Evolutionary conservation across 2,113 vertebrate genomes (phyloP).

Genomic region (Nettapus auritus): DNA sequence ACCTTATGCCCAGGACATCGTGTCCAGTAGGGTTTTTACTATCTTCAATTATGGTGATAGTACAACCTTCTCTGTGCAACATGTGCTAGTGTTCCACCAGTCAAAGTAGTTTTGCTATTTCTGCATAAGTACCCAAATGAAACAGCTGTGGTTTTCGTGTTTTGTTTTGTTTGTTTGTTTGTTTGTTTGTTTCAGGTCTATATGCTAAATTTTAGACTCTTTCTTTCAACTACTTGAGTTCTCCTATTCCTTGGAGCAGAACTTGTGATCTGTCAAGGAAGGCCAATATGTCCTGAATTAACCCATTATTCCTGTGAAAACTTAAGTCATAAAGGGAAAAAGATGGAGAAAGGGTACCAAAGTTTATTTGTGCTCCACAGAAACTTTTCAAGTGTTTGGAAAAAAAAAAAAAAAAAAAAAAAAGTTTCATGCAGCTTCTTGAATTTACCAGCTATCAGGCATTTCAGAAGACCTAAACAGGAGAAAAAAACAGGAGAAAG

Average conservation of each 20-base stretch:
- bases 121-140: neutral
- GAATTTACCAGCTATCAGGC: neutral
- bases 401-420: neutral
- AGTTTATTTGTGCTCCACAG: neutral
- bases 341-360: neutral
- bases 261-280: neutral
- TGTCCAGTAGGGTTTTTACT: rapidly evolving
- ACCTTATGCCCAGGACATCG: neutral
- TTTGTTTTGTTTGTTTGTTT: neutral
- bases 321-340: neutral
- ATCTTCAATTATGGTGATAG: neutral
- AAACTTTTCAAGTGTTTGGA: neutral
- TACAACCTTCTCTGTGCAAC: neutral
- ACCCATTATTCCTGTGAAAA: neutral
- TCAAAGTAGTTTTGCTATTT: neutral
- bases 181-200: neutral
- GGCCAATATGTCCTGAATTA: neutral
- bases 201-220: neutral
- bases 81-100: neutral
- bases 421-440: neutral
- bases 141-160: neutral
- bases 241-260: neutral
- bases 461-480: neutral
- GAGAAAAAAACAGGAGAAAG: neutral
- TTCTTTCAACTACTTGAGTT: neutral